These are phyloP conservation scores for Empis livida DNA, from an alignment of 2,888 invertebrate genomes.

Conservation along the genomic window DNA sequence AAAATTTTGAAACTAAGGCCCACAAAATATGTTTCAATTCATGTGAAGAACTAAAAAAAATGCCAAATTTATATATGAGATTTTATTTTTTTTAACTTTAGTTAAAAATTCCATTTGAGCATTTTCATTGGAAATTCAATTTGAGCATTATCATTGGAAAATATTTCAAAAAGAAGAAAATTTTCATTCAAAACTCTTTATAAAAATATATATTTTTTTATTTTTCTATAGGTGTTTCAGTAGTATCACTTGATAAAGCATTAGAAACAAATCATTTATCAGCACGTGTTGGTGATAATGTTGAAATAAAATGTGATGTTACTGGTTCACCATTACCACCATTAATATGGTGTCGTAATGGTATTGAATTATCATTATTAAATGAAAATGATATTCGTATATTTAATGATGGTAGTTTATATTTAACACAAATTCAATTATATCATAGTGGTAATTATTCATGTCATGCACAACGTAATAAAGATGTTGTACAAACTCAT, in stretches of 20 bases:
- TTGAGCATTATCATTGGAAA: too few species aligned
- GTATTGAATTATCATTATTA: conserved; percentile 46
- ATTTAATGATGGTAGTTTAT: conserved; percentile 61
- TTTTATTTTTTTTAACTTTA: too few species aligned
- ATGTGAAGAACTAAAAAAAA: too few species aligned
- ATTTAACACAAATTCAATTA: conserved; percentile 56
- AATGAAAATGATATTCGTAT: conserved; percentile 50
- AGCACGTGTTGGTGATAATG: conserved; percentile 60
- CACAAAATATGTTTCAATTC: too few species aligned
- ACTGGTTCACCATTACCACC: conserved; percentile 55
- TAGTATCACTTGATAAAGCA: conserved; percentile 57
- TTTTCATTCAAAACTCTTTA: not conserved
- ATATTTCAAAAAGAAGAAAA: too few species aligned
- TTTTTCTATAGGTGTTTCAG: conserved; percentile 52
- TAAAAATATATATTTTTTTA: not conserved
- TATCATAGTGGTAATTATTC: conserved; percentile 67
- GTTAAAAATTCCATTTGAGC: too few species aligned
- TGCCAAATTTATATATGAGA: too few species aligned
- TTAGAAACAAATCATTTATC: conserved; percentile 55
- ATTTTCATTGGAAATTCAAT: too few species aligned
- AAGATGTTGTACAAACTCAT: conserved; percentile 60
- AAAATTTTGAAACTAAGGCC: too few species aligned
- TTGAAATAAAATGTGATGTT: conserved; percentile 66
- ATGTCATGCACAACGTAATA: conserved; percentile 58
- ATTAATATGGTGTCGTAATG: conserved; percentile 57